These are phyloP conservation scores for Coleophora flavipennella DNA, from an alignment of 2,888 invertebrate genomes.

Conservation along the genomic window DNA sequence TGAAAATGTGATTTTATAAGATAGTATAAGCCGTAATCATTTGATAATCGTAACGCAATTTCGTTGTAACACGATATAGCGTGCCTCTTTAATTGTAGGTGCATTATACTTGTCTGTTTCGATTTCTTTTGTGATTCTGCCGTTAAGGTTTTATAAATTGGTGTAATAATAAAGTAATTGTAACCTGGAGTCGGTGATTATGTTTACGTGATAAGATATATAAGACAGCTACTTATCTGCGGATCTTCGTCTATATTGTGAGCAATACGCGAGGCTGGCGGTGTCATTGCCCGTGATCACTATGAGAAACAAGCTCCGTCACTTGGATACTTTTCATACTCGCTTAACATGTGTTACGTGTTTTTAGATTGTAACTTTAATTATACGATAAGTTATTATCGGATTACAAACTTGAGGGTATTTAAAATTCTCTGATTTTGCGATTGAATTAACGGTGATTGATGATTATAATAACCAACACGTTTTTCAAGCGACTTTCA, in stretches of 20 bases:
- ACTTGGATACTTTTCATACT: too few relatives aligned
- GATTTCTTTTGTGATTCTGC: slow-evolving; percentile 15
- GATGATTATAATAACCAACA: too few relatives aligned
- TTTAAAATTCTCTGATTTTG: too few relatives aligned
- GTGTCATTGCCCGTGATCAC: neutral
- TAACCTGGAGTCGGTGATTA: slow-evolving; percentile 11
- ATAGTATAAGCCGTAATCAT: neutral
- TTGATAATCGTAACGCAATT: slow-evolving; percentile 11
- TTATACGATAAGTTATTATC: too few relatives aligned
- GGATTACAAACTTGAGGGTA: too few relatives aligned
- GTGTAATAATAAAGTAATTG: slow-evolving; percentile 6
- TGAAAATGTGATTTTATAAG: slow-evolving; percentile 12
- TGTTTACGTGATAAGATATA: slow-evolving; percentile 5
- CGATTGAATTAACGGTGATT: too few relatives aligned
- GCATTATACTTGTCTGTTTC: slow-evolving; percentile 10
- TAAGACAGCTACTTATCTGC: neutral
- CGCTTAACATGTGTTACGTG: too few relatives aligned
- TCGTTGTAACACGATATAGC: slow-evolving; percentile 24
- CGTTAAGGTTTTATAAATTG: slow-evolving; percentile 6
- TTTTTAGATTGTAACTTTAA: too few relatives aligned
- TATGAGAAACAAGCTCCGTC: too few relatives aligned
- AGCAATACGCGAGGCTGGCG: too few relatives aligned
- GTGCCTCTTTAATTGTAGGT: slow-evolving; percentile 17
- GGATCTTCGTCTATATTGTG: neutral
- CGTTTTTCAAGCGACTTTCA: too few relatives aligned